A percentile compares a stretch with the other conserved stretches of the same genome.
These are phyloP conservation scores for Neodiprion fabricii DNA, from an alignment of 1,140 invertebrate species.

Conservation along the genomic window DNA sequence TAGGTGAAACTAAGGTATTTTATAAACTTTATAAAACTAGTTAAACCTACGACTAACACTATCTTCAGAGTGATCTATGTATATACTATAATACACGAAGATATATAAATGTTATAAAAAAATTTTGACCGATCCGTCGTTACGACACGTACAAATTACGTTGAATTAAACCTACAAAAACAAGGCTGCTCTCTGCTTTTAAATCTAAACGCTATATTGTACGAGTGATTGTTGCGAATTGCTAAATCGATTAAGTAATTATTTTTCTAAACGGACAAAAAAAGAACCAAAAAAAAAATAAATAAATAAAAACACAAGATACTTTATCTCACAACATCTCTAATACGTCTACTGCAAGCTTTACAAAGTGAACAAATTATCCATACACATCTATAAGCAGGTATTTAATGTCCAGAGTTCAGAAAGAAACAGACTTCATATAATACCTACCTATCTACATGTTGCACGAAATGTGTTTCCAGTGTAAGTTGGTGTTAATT, in stretches of 20 bases:
- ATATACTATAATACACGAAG: neutral
- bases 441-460: constrained; percentile 28
- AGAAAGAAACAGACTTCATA: constrained; percentile 30
- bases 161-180: neutral
- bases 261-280: too few relatives aligned
- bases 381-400: neutral
- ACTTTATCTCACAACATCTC: too few relatives aligned
- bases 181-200: neutral
- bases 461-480: constrained; percentile 51
- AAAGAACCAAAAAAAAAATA: too few relatives aligned
- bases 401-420: constrained; percentile 37
- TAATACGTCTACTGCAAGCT: too few relatives aligned
- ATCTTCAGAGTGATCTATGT: neutral
- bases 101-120: too few relatives aligned
- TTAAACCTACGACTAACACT: neutral
- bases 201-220: too few relatives aligned
- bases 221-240: too few relatives aligned
- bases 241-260: too few relatives aligned
- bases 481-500: constrained; percentile 43
- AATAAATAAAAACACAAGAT: too few relatives aligned
- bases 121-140: neutral
- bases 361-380: too few relatives aligned
- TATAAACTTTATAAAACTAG: neutral
- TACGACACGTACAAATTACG: neutral
- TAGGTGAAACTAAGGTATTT: neutral